Evolutionary conservation across 2,113 vertebrate species (phyloP), one percentile per base, ranked within the genome.

Genomic region (Marmota flaviventris): DNA sequence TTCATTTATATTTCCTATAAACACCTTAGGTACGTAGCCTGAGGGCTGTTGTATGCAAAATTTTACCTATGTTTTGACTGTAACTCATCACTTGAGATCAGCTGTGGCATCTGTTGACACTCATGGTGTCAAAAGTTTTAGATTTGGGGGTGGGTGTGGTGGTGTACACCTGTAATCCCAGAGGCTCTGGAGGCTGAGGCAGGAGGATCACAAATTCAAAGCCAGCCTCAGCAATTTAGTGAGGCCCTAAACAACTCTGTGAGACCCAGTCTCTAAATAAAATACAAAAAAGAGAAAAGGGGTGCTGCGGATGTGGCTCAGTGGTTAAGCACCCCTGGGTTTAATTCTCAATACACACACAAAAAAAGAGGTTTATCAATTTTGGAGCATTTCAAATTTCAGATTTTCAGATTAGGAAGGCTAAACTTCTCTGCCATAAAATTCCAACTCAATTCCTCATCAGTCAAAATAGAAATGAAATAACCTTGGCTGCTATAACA

Each of bases 381-480:
- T 88, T 88, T 72, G 34, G 7, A 61, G 16, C 4, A 37, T 37
- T 72, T 86, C 78, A 87, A 42, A 69, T 42, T 77, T 77, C 29
- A 29, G 37, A 61, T 45, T 79, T 93, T 93, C 45, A 22, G 32
- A 70, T 78, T n/a, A 45, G n/a, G 37, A 51, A 48, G 32, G 6
- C 72, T 75, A 22, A 73, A 48, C 70, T 94, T 63, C 82, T 87
- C 61, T 93, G 53, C 42, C 63, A 89, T 76, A 91, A 92, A 95
- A 76, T 34, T 85, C 45, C 82, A 95, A 78, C 16, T 96, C 67
- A 83, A n/a, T 37, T 93, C 13, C 69, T 95, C 72, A 70, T 53
- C 34, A 53, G 61, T 94, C 56, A 86, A 93, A 61, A 90, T 16
- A 92, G n/a, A 92, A 89, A 76, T 67, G 10, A 97, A 93, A 90